Conservation (phyloP, 2,888 invertebrate genomes). For the Agrotis clavis region DNA sequence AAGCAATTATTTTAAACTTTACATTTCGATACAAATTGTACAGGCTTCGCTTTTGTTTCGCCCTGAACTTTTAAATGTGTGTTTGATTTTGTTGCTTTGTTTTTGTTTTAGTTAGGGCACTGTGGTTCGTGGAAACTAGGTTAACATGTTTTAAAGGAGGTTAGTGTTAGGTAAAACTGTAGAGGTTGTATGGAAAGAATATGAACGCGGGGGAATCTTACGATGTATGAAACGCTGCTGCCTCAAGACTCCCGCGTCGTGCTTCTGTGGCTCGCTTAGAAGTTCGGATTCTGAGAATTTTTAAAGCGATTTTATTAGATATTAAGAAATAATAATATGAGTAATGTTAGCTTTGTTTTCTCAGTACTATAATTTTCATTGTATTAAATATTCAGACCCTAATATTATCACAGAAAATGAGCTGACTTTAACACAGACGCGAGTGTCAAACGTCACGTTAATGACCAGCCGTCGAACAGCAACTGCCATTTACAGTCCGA, state of each 20-base stretch:
- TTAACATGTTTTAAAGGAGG: conserved; percentile 55
- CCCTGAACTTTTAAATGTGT: conserved; percentile 58
- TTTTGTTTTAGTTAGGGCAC: conserved; percentile 54
- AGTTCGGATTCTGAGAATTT: conserved; percentile 9
- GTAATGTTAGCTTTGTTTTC: neutral
- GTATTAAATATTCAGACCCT: conserved; percentile 20
- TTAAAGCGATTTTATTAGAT: neutral
- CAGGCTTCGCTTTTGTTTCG: conserved; percentile 55
- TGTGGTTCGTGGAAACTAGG: conserved; percentile 50
- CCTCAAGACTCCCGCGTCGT: neutral
- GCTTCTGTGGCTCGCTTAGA: conserved; percentile 10
- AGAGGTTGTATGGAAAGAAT: conserved; percentile 34
- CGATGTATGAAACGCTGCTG: conserved; percentile 18
- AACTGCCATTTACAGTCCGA: conserved; percentile 40
- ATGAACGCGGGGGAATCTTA: conserved; percentile 20
- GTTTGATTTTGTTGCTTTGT: conserved; percentile 56
- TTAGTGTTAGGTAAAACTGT: conserved; percentile 47
- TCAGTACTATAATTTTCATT: conserved; percentile 17
- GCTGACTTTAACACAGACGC: conserved; percentile 23
- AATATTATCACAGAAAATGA: conserved; percentile 20
- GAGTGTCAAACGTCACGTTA: conserved; percentile 24
- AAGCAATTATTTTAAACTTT: conserved; percentile 66
- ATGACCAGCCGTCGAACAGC: conserved; percentile 38
- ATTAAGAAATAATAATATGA: conserved; percentile 3
- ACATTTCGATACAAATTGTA: conserved; percentile 64